Evolutionary conservation across 2,888 invertebrate genomes (phyloP), one percentile per base, ranked within the genome.

Genomic region (Andrena fulva): DNA sequence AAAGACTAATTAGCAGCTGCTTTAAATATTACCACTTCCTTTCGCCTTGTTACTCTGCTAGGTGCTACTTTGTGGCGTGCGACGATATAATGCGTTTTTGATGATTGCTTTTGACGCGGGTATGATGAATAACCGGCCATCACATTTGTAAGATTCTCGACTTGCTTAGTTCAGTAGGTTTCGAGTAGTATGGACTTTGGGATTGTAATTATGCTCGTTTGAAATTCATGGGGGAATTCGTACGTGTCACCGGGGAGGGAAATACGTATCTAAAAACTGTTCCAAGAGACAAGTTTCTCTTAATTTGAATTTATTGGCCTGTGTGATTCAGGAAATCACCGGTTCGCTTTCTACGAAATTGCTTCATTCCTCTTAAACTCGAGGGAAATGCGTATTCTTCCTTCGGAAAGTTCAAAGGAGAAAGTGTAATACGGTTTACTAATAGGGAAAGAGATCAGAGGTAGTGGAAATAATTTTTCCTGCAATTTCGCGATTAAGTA

Each of bases 11-110:
- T 77, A 70, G 66, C 48, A 35, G 63, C 20, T 42, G 29, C n/a
- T 60, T 60, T 52, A 70, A 79, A 79, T 66, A 75, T 50, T 75
- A 31, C 35, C 31, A 54, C 24, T 48, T 72, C 60, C 24, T 16
- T 64, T 20, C 35, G 20, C 48, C 64, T 52, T 20, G 5, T 48
- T 71, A 12, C 35, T 27, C 10, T 0, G 16, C 42, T 12, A 20
- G 8, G 8, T 31, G 56, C 52, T 27, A 70, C 59, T 60, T 60
- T 59, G 2, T 20, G 29, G 20, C n/a, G n/a, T 12, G 16, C 42
- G 42, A 42, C 48, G 54, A 64, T 27, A 64, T 16, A 29, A n/a
- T 50, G 16, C 12, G 52, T 24, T 42, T 63, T 63, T 42, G 35
- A 52, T 29, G 5, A 35, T 29, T 63, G 33, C 31, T 35, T 48